Base-by-base conservation (phyloP, 1,140 invertebrate species). In the Hyphantria cunea region DNA sequence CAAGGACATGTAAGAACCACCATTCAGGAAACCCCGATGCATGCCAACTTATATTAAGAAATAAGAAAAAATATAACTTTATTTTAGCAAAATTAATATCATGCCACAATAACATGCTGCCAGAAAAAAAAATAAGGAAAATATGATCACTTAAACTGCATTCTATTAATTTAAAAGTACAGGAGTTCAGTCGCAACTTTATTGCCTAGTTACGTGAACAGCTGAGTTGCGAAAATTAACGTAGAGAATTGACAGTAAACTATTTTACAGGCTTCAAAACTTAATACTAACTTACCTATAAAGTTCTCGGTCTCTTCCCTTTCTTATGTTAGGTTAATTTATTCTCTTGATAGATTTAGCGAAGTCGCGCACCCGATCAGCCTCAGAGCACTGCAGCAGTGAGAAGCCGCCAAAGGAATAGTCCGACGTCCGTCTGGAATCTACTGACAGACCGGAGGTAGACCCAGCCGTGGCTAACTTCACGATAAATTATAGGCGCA, bases 41-140 rank as follows among this genome's bases (percentile, higher is more conserved):
- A 84, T 82, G 76, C 66, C 69, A 77, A 81, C 76, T 82, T 79
- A 80, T 55, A 66, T 64, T 14, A 68, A 75, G 49, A 76, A 74
- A 81, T 77, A 72, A 68, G 14, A 25, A 42, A 49, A 78, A 78
- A 72, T 66, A 14, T 32, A 50, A 50, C 13, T 51, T 51, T 41
- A 59, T 42, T 8, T 17, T 32, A 42, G 45, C 56, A 59, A 37
- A 53, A 54, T 55, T 44, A 54, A 54, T 59, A 45, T 37, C 45
- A 63, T 51, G 47, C 53, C 33, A 60, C 6, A 58, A 52, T 68
- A 33, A 53, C 42, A 64, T 63, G 62, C 62, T 41, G 44, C 25
- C 17, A 32, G 34, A 48, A 13, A 41, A 25, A 49, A 13, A 50
- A 25, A 42, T 11, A 47, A 49, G 7, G 31, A 33, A 32, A 49